Evolutionary conservation across 1,140 invertebrate genomes (phyloP).

Genomic region (Propsilocerus akamusi): DNA sequence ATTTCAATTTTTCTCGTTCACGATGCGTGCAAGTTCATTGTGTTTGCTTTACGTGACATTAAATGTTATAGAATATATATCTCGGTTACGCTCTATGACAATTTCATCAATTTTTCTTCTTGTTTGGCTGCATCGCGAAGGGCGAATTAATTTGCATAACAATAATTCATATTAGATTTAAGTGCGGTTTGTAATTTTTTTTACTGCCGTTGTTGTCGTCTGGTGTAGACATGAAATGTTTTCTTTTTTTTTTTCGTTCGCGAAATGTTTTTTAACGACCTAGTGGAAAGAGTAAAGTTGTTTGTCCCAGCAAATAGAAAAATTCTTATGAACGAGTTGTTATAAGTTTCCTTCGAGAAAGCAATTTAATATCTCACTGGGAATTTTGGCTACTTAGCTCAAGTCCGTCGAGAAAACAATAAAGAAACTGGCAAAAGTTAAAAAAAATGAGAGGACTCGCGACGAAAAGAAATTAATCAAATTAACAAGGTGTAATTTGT

Average conservation of each 20-base stretch:
- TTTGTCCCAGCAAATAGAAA: no score
- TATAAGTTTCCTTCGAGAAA: no score
- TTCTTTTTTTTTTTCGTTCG: background rate
- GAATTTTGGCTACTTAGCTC: no score
- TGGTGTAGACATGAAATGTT: background rate
- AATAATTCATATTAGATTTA: conserved; percentile 4
- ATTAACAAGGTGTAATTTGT: conserved; percentile 3
- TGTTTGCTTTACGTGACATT: background rate
- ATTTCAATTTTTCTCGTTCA: conserved; percentile 2
- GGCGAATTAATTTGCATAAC: background rate
- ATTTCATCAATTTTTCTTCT: conserved; percentile 1
- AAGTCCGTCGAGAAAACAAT: no score
- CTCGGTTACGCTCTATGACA: background rate
- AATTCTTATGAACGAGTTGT: no score
- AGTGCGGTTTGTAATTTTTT: background rate
- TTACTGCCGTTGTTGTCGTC: background rate
- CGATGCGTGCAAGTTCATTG: background rate
- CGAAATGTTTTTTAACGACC: conserved; percentile 2
- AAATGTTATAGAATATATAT: background rate
- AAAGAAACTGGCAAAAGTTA: no score
- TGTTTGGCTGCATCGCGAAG: background rate
- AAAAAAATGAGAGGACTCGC: no score
- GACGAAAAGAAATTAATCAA: conserved; percentile 4
- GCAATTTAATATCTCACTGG: no score
- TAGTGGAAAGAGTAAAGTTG: background rate